Percentiles rank a stretch among this genome's conserved stretches.
phyloP scores from a whole-genome alignment of 2,113 vertebrate species.

The Hyperopisus bebe region DNA sequence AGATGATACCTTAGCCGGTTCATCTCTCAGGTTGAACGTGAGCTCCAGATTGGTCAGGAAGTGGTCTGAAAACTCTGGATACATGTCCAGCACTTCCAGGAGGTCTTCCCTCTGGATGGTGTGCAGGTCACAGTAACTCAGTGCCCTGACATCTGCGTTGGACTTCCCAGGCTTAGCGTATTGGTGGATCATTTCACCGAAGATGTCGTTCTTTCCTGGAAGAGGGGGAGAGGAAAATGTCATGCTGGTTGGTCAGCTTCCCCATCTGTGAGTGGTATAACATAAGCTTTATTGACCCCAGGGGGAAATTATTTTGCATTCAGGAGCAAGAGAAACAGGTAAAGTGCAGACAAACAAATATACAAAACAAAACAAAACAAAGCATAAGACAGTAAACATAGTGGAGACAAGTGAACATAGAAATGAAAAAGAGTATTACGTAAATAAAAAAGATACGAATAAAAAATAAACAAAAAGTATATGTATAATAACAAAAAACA shows the following conservation, averaged over 20 bases:
- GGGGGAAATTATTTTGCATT: background rate
- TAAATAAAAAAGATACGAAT: background rate
- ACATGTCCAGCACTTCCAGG: constrained; percentile 80
- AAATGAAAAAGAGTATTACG: background rate
- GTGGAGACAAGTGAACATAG: background rate
- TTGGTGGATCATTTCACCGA: constrained; percentile 72
- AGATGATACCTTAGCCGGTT: constrained; percentile 70
- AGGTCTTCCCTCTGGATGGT: constrained; percentile 71
- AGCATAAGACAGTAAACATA: background rate
- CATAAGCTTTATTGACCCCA: background rate
- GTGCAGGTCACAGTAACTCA: constrained; percentile 91
- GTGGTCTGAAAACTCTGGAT: constrained; percentile 92
- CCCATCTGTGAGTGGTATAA: background rate
- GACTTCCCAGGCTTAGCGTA: constrained; percentile 86
- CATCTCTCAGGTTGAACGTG: constrained; percentile 92
- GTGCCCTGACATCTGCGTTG: constrained; percentile 82
- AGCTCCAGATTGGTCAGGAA: constrained; percentile 93
- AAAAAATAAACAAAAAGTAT: background rate
- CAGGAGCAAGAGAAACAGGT: background rate
- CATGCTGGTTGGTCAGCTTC: background rate
- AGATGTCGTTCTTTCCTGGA: constrained; percentile 95
- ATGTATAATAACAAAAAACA: background rate
- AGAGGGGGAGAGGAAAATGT: background rate
- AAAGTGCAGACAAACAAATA: background rate
- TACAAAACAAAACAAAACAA: background rate